A percentile compares a stretch with the other conserved stretches of the same genome.
Evolutionary conservation across 2,113 vertebrate species (phyloP).

Genomic region (Stictonetta naevosa): DNA sequence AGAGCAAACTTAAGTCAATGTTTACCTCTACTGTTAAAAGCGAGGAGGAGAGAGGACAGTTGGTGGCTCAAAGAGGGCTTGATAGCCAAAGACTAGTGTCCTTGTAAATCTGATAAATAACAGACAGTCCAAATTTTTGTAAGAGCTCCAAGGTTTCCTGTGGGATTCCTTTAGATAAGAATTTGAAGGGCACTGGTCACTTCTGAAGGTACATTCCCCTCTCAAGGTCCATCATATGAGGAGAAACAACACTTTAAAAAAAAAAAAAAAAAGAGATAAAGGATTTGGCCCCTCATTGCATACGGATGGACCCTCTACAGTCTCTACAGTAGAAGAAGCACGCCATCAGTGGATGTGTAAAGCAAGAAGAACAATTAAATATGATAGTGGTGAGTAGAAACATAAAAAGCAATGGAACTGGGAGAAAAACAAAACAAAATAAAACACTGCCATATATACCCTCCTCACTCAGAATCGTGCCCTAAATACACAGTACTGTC

Average conservation of each 20-base stretch:
- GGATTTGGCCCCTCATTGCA: background rate
- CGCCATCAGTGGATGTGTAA: background rate
- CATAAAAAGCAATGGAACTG: background rate
- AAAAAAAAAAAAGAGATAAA: background rate
- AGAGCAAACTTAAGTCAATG: background rate
- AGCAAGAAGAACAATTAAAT: background rate
- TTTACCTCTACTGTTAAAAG: constrained; percentile 37
- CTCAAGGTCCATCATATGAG: constrained; percentile 34
- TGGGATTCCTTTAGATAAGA: constrained; percentile 71
- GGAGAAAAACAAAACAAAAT: background rate
- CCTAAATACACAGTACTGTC: background rate
- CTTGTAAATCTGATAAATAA: constrained; percentile 70
- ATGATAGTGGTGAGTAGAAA: background rate
- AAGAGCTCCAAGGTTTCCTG: constrained; percentile 68
- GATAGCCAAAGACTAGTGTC: constrained; percentile 59
- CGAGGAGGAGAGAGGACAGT: background rate
- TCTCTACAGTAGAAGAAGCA: background rate
- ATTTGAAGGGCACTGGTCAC: constrained; percentile 54
- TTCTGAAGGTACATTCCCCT: constrained; percentile 50
- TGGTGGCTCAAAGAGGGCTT: constrained; percentile 11
- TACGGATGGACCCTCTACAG: background rate
- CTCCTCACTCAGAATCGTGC: background rate
- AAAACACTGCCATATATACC: background rate
- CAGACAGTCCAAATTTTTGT: constrained; percentile 58
- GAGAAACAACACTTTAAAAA: background rate